Percentiles rank a stretch among this genome's conserved stretches.
phyloP scores from a whole-genome alignment of 2,113 vertebrate species.

The Orycteropus afer region DNA sequence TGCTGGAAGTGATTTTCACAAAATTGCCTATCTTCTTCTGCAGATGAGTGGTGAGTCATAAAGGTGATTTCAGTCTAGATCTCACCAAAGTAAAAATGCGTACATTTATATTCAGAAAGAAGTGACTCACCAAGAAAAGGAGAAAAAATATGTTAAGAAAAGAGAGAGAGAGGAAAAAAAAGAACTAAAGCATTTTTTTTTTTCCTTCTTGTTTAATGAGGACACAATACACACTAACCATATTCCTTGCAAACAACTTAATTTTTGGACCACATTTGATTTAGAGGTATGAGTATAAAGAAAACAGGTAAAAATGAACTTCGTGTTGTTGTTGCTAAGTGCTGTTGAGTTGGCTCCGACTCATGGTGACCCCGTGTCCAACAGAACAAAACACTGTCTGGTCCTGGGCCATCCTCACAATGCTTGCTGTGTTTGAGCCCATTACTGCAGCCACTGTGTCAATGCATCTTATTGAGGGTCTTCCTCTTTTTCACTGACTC shows the following conservation, averaged over 20 bases:
- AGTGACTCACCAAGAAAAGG: constrained; percentile 57
- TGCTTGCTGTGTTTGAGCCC: no score
- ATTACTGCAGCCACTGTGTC: no score
- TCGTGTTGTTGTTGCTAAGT: not conserved
- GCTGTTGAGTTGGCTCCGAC: no score
- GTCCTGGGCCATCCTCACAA: no score
- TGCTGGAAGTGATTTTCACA: constrained; percentile 57
- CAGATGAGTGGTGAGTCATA: constrained; percentile 57
- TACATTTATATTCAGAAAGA: constrained; percentile 72
- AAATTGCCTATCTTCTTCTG: constrained; percentile 52
- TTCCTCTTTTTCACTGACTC: no score
- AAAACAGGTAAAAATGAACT: not conserved
- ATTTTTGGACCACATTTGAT: not conserved
- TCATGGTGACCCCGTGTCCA: no score
- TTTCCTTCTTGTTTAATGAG: not conserved
- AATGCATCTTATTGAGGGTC: no score
- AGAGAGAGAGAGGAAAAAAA: not conserved
- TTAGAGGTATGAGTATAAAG: constrained; percentile 36
- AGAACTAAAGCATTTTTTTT: not conserved
- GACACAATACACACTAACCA: constrained; percentile 36
- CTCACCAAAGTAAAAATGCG: constrained; percentile 45
- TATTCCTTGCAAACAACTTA: not conserved
- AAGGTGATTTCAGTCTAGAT: constrained; percentile 52
- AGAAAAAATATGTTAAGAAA: not conserved
- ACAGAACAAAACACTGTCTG: no score